Percentiles rank a stretch among this genome's conserved stretches.
Evolutionary conservation across 2,797 vertebrate genomes (phyloP).

Genomic region (Hylomyscus alleni): DNA sequence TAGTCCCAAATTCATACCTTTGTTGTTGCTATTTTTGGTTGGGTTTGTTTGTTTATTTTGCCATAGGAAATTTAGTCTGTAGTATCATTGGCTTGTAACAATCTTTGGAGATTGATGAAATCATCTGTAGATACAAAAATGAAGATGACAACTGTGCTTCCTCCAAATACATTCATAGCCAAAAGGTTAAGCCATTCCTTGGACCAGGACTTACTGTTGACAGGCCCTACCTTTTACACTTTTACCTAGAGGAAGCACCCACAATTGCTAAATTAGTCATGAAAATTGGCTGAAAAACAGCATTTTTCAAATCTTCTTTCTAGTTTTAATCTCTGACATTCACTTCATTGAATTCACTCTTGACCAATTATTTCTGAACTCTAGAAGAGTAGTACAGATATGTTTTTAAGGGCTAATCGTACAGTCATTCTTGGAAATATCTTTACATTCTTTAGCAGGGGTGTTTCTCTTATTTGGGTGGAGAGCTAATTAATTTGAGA

Average conservation of each 20-base stretch:
- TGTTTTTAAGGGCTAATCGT: neutral
- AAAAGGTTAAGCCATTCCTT: neutral
- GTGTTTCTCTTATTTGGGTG: neutral
- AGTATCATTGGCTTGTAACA: neutral
- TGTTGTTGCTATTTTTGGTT: neutral
- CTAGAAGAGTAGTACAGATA: neutral
- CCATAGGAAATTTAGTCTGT: neutral
- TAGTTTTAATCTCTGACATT: neutral
- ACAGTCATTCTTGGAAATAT: neutral
- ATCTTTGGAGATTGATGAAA: neutral
- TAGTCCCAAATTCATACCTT: neutral
- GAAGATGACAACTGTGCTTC: neutral
- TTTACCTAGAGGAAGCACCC: neutral
- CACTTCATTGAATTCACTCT: neutral
- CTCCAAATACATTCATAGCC: neutral
- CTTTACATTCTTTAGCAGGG: too few relatives aligned
- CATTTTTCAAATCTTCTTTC: neutral
- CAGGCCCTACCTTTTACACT: neutral
- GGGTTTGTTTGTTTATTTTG: neutral
- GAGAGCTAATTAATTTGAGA: neutral
- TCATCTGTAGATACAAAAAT: neutral
- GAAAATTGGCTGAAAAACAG: too few relatives aligned
- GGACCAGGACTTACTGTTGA: neutral
- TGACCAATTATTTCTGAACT: neutral
- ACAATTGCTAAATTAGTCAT: too few relatives aligned